Evolutionary conservation across 2,888 invertebrate species (phyloP).

Genomic region (Seira ritae): DNA sequence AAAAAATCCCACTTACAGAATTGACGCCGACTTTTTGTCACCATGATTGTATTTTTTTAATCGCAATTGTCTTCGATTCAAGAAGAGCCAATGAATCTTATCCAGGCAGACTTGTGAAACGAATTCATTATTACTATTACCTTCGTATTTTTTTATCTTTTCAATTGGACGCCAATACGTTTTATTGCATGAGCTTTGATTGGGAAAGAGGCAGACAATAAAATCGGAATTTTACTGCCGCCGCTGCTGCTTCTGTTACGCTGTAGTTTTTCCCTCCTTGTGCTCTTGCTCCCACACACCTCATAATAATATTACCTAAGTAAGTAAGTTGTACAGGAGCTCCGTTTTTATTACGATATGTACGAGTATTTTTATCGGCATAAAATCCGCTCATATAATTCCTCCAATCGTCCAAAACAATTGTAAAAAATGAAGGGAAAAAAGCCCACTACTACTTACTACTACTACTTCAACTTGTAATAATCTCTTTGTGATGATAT

Average conservation of each 20-base stretch:
- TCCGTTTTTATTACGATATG: neutral
- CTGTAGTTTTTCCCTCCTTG: neutral
- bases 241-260: neutral
- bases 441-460: no score
- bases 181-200: neutral
- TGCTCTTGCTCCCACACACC: slow-evolving; percentile 8
- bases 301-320: neutral
- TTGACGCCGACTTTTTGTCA: no score
- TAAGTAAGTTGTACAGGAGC: neutral
- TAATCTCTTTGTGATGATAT: slow-evolving; percentile 53
- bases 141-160: no score
- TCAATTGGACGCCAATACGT: no score
- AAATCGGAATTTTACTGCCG: neutral
- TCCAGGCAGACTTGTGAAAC: no score
- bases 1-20: no score
- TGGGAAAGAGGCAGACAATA: neutral
- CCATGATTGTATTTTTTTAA: no score
- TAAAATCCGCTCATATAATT: slow-evolving; percentile 4
- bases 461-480: slow-evolving; percentile 28
- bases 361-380: neutral
- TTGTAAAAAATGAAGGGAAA: slow-evolving; percentile 36
- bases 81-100: neutral
- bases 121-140: no score
- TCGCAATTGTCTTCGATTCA: no score
- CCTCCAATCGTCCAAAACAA: slow-evolving; percentile 58